Evolutionary conservation across 2,113 vertebrate genomes (phyloP).

Genomic region (Silurus asotus): DNA sequence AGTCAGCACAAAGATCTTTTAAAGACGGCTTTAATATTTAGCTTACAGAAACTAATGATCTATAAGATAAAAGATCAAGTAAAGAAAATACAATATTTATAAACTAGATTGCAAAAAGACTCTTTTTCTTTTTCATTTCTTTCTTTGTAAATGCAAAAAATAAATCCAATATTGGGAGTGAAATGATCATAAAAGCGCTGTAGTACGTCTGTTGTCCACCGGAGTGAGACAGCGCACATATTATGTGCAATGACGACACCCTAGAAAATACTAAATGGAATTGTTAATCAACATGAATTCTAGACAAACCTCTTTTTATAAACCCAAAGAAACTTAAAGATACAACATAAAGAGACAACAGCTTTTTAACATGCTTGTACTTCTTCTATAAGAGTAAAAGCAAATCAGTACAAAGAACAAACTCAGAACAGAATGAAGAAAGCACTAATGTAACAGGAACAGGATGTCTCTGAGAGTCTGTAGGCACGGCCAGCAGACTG

Average conservation of each 20-base stretch:
- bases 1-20: background rate
- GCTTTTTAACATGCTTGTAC: background rate
- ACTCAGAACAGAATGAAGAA: background rate
- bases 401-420: background rate
- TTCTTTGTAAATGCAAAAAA: background rate
- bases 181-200: background rate
- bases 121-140: background rate
- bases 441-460: constrained; percentile 33
- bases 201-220: constrained; percentile 25
- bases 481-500: background rate
- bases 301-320: background rate
- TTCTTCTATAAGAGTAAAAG: constrained; percentile 4
- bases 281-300: background rate
- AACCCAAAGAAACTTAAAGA: background rate
- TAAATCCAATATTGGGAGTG: background rate
- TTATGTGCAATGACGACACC: constrained; percentile 23
- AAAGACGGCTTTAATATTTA: background rate
- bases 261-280: background rate
- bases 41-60: background rate
- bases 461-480: background rate
- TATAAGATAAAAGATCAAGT: background rate
- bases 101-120: background rate
- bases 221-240: constrained; percentile 43
- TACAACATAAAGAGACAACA: background rate
- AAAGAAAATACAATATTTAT: background rate